Evolutionary conservation across 2,888 invertebrate species (phyloP).

Genomic region (Troides oblongomaculatus): DNA sequence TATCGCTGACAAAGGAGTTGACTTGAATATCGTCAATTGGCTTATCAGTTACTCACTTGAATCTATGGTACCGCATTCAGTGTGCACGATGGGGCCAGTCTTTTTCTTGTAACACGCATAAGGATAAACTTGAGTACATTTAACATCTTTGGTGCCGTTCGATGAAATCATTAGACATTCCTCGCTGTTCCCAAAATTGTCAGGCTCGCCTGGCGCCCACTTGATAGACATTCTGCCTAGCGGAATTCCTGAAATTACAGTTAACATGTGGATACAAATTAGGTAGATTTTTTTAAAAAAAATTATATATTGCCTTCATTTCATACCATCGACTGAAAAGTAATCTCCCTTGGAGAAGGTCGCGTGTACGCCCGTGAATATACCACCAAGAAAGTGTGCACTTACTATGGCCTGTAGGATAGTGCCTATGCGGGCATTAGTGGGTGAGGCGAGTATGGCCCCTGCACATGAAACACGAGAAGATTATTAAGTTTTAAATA

Average conservation of each 20-base stretch:
- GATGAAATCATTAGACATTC: constrained; percentile 30
- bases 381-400: neutral
- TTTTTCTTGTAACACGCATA: constrained; percentile 35
- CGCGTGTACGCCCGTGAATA: constrained; percentile 32
- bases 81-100: constrained; percentile 12
- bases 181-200: constrained; percentile 30
- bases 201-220: constrained; percentile 33
- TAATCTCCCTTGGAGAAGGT: constrained; percentile 32
- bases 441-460: constrained; percentile 12
- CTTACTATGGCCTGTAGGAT: constrained; percentile 2
- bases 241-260: constrained; percentile 31
- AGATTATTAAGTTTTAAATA: neutral
- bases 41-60: constrained; percentile 26
- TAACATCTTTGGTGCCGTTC: constrained; percentile 32
- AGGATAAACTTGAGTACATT: constrained; percentile 32
- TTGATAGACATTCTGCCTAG: constrained; percentile 30
- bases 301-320: neutral
- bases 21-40: too few species aligned
- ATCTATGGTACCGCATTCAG: constrained; percentile 35
- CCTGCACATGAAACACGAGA: neutral
- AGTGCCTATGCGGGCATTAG: neutral
- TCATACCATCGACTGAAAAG: constrained; percentile 28
- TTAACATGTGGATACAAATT: neutral
- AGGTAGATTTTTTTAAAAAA: neutral
- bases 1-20: too few species aligned